Base-by-base conservation (phyloP, 2,888 invertebrate genomes). In the Trissolcus japonicus region DNA sequence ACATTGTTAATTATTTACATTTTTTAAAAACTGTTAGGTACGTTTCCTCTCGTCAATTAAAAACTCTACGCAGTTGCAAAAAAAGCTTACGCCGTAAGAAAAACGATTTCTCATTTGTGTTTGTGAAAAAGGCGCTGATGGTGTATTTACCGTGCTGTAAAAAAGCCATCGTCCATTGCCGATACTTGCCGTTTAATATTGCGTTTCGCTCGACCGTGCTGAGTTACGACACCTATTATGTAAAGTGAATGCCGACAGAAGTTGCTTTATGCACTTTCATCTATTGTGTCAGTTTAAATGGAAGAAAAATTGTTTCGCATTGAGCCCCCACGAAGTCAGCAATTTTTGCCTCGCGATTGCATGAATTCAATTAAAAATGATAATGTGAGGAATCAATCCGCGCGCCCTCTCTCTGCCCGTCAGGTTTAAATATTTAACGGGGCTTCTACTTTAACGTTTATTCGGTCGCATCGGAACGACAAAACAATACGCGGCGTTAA, bases 401-500 rank as follows among this genome's bases (percentile, higher is more conserved):
- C 25, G 25, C 25, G 2, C 4, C 25, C 25, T 25, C 25, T 6
- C 25, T 6, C 6, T 25, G 25, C 4, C 25, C 3, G 40, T 43
- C 19, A 29, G 19, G 50, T 43, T 73, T 55, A 65, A 74, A 74
- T 73, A 72, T 25, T 25, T 25, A 25, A 25, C 25, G 25, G 48
- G 11, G 16, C 25, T 57, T 56, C 53, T 48, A 59, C 68, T 67
- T 75, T 59, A 59, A 46, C 61, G 66, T 71, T 65, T 65, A 62
- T 71, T 71, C 46, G 55, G 19, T 46, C 29, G 50, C 51, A 7
- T 13, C 48, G 55, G 40, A 61, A 21, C 54, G 69, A 65, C 69
- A 46, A 61, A 69, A 69, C 11, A 51, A 46, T 4, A 16, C 50
- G 69, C 66, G 66, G 65, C 57, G 67, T 76, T 69, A 35, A 76